Percentiles rank a stretch among this genome's conserved stretches.
Evolutionary conservation across 1,140 invertebrate species (phyloP).

Genomic region (Yoshiicerus persimilis): DNA sequence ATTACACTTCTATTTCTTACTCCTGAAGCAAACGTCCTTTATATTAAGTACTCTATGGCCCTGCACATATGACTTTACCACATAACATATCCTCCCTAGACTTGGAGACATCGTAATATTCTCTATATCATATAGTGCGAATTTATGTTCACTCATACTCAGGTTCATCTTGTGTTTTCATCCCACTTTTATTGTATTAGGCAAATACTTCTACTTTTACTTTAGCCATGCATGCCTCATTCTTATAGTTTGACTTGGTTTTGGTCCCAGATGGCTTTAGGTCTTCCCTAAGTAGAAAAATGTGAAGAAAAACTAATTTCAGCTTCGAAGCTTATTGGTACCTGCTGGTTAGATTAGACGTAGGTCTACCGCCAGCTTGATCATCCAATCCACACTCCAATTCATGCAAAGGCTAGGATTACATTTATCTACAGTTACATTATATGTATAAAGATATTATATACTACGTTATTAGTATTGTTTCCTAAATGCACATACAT

Average conservation of each 20-base stretch:
- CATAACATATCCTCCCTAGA: too few relatives aligned
- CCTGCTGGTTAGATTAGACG: background rate
- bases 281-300: background rate
- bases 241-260: background rate
- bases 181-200: background rate
- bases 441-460: background rate
- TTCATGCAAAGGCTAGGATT: background rate
- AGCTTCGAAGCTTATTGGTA: background rate
- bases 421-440: background rate
- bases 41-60: too few relatives aligned
- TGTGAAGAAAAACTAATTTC: background rate
- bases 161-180: background rate
- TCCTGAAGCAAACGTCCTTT: too few relatives aligned
- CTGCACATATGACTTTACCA: too few relatives aligned
- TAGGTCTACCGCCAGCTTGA: background rate
- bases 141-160: background rate
- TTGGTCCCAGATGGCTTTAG: constrained; percentile 19
- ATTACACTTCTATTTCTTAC: too few relatives aligned
- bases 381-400: background rate
- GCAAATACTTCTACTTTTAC: background rate
- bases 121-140: background rate
- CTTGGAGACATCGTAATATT: background rate
- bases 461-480: too few relatives aligned
- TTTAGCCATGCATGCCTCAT: background rate
- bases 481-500: too few relatives aligned